These are phyloP conservation scores for Spodoptera exigua DNA, from an alignment of 2,888 invertebrate species.

Conservation along the genomic window DNA sequence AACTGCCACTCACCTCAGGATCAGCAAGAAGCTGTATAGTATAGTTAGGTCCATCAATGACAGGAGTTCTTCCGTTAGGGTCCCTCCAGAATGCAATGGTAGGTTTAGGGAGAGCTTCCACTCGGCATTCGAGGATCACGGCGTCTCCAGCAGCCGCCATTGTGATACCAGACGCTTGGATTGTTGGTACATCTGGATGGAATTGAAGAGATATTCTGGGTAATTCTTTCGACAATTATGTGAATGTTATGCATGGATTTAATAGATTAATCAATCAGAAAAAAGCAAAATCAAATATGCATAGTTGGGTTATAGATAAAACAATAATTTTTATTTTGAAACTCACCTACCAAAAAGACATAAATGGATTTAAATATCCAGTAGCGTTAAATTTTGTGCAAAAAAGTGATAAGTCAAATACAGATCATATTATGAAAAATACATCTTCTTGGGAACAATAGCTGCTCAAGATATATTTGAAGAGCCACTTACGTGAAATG, in stretches of 20 bases:
- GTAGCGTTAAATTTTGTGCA: neutral
- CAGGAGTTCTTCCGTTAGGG: conserved; percentile 92
- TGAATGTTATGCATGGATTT: too few relatives aligned
- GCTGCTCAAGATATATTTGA: neutral
- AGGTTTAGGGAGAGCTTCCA: conserved; percentile 94
- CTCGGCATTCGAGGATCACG: conserved; percentile 93
- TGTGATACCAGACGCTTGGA: conserved; percentile 93
- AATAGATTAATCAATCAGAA: too few relatives aligned
- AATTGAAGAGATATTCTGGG: too few relatives aligned
- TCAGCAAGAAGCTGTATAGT: conserved; percentile 90
- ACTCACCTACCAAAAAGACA: too few relatives aligned
- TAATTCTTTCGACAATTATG: too few relatives aligned
- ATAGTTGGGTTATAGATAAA: too few relatives aligned
- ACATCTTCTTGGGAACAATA: too few relatives aligned
- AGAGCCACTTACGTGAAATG: conserved; percentile 92
- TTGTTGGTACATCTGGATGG: conserved; percentile 91
- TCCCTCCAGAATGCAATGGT: conserved; percentile 95
- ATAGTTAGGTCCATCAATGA: conserved; percentile 94
- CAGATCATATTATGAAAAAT: too few relatives aligned
- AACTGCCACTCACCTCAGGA: conserved; percentile 84
- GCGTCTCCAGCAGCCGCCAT: conserved; percentile 93
- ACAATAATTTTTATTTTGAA: too few relatives aligned
- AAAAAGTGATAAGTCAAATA: neutral
- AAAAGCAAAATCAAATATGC: too few relatives aligned
- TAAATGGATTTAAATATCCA: too few relatives aligned